Percentiles rank a stretch among this genome's conserved stretches.
These are phyloP conservation scores for Muscicapa adusta DNA, from an alignment of 2,113 vertebrate species.

Conservation along the genomic window DNA sequence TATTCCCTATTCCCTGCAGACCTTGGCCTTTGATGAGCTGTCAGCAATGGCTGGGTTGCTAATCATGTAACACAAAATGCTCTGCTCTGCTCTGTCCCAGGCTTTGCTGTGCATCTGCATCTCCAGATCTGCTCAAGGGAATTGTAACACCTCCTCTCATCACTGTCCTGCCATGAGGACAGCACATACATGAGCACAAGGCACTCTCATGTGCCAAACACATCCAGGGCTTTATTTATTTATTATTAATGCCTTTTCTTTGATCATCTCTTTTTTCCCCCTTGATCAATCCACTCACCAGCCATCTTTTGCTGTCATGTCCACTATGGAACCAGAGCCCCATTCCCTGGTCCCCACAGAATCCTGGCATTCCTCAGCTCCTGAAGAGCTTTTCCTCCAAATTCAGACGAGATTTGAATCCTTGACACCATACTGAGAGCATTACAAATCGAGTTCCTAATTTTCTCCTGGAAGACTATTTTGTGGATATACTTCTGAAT, in stretches of 20 bases:
- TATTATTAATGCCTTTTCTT: background rate
- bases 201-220: background rate
- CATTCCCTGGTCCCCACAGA: background rate
- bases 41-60: background rate
- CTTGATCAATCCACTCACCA: background rate
- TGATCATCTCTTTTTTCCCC: background rate
- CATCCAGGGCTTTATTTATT: background rate
- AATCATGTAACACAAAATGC: background rate
- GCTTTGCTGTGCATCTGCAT: background rate
- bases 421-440: background rate
- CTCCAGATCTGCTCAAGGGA: background rate
- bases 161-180: rapidly evolving
- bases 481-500: background rate
- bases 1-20: background rate
- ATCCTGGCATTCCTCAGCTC: background rate
- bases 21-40: background rate
- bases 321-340: background rate
- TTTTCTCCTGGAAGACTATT: constrained; percentile 7
- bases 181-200: background rate
- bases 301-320: background rate
- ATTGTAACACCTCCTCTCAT: background rate
- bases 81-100: background rate
- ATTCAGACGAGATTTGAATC: constrained; percentile 16
- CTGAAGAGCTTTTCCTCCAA: background rate
- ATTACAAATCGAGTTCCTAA: background rate